Evolutionary conservation across 2,113 vertebrate species (phyloP), one percentile per base, ranked within the genome.

Genomic region (Drymodes brunneopygia): DNA sequence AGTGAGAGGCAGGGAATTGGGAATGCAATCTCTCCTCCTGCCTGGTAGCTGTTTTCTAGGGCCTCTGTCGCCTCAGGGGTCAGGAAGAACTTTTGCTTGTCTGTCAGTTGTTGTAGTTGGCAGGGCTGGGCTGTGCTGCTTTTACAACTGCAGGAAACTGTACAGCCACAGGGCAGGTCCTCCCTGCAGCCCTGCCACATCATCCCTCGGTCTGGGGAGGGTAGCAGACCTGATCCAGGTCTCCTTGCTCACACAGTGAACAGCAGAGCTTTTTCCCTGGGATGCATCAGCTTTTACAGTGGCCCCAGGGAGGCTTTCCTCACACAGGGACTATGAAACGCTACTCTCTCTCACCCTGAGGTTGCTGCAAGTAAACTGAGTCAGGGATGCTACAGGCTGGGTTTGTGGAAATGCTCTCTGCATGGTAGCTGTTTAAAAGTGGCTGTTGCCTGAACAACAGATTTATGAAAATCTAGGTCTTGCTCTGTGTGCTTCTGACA

Each of bases 371-470:
- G 94, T 69, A 92, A 96, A 95, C 89, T 82, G 95, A 96, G 95
- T 81, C 90, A 29, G 78, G 31, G 62, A 9, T 56, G 66, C 45
- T 40, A 3, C 0, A 1, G 61, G 65, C 78, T 75, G 12, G 57
- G 28, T 33, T 72, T 81, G 67, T 57, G 74, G 81, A 77, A 62
- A 33, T 38, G 62, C n/a, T 85, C 5, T 33, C 66, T 62, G 66
- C 50, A 1, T 54, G 54, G 36, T 33, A 33, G 73, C 66, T 89
- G 47, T 79, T 91, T 48, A 60, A 86, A 92, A 90, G 75, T 62
- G 82, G 40, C 80, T 81, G 92, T 94, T 96, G 92, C 85, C 81
- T 48, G 51, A 94, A 90, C 88, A 92, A 90, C 74, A 90, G 85
- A 70, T 82, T 88, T 91, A 57, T 53, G 78, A 92, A 88, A 95